Percentiles rank a stretch among this genome's conserved stretches.
phyloP scores from a whole-genome alignment of 2,888 invertebrate genomes.

The Nemotelus pantherinus region DNA sequence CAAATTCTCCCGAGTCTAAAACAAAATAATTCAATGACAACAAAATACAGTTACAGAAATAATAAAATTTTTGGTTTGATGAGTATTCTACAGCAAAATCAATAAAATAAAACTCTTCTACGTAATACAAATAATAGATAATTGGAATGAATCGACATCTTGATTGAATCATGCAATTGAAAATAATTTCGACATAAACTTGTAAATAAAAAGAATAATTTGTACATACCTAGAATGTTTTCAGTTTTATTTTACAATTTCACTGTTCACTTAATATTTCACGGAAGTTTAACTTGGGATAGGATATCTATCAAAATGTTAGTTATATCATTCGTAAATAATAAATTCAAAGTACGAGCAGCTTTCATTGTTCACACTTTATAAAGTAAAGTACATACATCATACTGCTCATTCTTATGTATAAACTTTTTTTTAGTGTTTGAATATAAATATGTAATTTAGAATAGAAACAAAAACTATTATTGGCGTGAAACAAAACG shows the following conservation, averaged over 20 bases:
- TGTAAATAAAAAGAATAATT: conserved; percentile 5
- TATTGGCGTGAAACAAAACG: no score
- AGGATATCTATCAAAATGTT: no score
- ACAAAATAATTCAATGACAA: background rate
- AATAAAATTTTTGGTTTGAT: background rate
- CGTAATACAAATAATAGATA: conserved; percentile 7
- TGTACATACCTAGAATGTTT: conserved; percentile 38
- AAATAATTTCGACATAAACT: background rate
- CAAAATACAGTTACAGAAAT: background rate
- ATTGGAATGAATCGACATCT: background rate
- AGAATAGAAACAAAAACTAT: no score
- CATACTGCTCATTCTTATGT: no score
- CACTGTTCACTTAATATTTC: conserved; percentile 25
- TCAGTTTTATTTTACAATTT: conserved; percentile 44
- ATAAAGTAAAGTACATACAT: no score
- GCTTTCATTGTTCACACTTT: no score
- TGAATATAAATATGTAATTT: no score
- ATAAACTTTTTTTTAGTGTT: no score
- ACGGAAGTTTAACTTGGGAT: no score
- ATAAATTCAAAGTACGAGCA: no score
- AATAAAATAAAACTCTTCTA: conserved; percentile 42
- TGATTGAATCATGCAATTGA: conserved; percentile 9
- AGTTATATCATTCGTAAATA: no score
- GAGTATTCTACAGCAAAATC: conserved; percentile 4
- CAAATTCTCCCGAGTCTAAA: conserved; percentile 60